Conservation (phyloP, 2,888 invertebrate species). For the Aporophyla nigra region DNA sequence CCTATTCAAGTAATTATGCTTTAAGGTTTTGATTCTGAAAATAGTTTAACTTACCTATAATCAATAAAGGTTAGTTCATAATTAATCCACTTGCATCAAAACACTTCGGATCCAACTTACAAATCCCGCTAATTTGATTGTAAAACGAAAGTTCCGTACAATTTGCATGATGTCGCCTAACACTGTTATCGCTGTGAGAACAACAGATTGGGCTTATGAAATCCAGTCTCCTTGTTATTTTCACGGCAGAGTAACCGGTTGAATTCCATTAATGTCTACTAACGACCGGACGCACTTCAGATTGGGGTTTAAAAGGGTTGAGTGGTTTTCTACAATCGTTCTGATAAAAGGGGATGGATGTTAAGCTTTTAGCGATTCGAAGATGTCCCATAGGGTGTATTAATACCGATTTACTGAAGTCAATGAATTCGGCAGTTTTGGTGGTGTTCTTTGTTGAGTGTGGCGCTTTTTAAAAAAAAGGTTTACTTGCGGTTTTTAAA, state of each 20-base stretch:
- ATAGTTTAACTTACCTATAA: not conserved
- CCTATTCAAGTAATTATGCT: not conserved
- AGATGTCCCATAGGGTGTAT: constrained; percentile 84
- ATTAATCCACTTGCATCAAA: constrained; percentile 4
- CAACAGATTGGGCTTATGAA: constrained; percentile 81
- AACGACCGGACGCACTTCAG: constrained; percentile 90
- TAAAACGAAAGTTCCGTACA: constrained; percentile 46
- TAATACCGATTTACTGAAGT: constrained; percentile 70
- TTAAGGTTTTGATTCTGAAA: not conserved
- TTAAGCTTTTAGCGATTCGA: constrained; percentile 89
- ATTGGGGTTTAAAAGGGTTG: constrained; percentile 91
- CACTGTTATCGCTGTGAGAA: constrained; percentile 77
- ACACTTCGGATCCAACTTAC: not conserved
- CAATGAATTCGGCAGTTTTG: constrained; percentile 76
- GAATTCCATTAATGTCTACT: constrained; percentile 90
- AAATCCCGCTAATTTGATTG: constrained; percentile 29
- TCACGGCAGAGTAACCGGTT: constrained; percentile 87
- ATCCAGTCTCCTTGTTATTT: constrained; percentile 86
- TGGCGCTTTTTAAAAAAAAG: not conserved
- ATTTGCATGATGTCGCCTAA: constrained; percentile 69
- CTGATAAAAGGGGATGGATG: constrained; percentile 88
- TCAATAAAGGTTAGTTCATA: not conserved
- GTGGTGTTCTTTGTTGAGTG: constrained; percentile 19
- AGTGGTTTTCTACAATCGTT: constrained; percentile 90
- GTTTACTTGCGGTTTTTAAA: no score